Evolutionary conservation across 2,888 invertebrate genomes (phyloP), one percentile per base, ranked within the genome.

Genomic region (Troides oblongomaculatus): DNA sequence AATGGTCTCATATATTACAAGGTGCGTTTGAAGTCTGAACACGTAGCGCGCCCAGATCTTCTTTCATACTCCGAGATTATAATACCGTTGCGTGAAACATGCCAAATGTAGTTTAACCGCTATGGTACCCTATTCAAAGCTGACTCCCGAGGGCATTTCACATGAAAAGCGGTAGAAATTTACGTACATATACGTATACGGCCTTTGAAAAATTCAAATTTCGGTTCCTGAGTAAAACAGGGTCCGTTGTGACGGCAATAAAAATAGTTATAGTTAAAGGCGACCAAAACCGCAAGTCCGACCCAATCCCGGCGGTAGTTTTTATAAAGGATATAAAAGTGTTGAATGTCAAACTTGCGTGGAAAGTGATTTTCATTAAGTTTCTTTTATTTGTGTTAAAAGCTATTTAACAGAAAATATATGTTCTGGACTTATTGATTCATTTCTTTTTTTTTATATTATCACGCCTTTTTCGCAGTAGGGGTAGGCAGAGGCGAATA

Each of bases 51-150:
- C 66, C 61, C 53, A 66, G 66, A 66, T 66, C 61, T 66, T 66
- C 66, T 58, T 58, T 23, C 66, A 66, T 66, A 66, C 61, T 66
- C 61, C 56, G 61, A 61, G 66, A 66, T 66, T 66, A 62, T 66
- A 66, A 66, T 36, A 66, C 61, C 61, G 66, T 36, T 23, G 61
- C 61, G 66, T 66, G 56, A 66, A 66, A 66, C 62, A 66, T 62
- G 66, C 66, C 61, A 62, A 66, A 66, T 66, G 66, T 66, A 62
- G 66, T 62, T 66, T 53, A 66, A 63, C 60, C 43, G 64, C 58
- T 46, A 43, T 65, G 63, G 67, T 72, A 71, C 67, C 58, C 58
- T 66, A 69, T 68, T 69, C 68, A 64, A 70, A 69, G 60, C 59
- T 30, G 30, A 61, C 58, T 46, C 62, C 69, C 64, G 59, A n/a